These are phyloP conservation scores for Diuraphis noxia DNA, from an alignment of 1,140 invertebrate genomes.

Conservation along the genomic window DNA sequence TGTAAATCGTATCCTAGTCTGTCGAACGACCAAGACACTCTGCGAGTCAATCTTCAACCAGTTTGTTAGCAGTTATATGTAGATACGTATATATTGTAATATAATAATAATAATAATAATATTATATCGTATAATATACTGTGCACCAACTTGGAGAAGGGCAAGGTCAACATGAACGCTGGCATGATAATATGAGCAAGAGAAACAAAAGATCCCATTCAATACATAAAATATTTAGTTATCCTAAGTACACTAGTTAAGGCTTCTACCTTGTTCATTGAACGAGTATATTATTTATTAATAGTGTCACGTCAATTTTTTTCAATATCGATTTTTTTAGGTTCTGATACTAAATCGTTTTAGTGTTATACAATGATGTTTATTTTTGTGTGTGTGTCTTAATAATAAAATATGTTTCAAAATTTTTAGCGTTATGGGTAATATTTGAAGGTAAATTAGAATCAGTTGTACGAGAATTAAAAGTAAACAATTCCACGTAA, in stretches of 20 bases:
- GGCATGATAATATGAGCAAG: background rate
- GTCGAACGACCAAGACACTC: background rate
- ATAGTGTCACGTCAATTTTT: background rate
- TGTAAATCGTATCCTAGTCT: background rate
- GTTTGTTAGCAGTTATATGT: background rate
- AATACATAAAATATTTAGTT: background rate
- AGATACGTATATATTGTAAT: background rate
- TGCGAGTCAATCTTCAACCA: background rate
- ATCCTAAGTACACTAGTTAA: no score
- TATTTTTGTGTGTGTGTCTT: background rate
- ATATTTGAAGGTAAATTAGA: no score
- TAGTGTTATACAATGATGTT: no score
- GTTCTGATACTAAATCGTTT: background rate
- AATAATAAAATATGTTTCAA: no score
- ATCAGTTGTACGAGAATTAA: no score
- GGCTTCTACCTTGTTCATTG: background rate
- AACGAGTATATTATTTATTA: background rate
- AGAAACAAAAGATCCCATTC: background rate
- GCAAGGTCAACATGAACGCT: background rate
- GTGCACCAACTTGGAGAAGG: background rate
- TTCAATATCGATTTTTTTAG: background rate
- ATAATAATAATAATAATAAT: background rate
- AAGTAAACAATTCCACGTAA: no score
- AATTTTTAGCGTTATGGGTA: no score
- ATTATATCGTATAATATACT: background rate